These are phyloP conservation scores for Lasioglossum morio DNA, from an alignment of 2,888 invertebrate species.

Conservation along the genomic window DNA sequence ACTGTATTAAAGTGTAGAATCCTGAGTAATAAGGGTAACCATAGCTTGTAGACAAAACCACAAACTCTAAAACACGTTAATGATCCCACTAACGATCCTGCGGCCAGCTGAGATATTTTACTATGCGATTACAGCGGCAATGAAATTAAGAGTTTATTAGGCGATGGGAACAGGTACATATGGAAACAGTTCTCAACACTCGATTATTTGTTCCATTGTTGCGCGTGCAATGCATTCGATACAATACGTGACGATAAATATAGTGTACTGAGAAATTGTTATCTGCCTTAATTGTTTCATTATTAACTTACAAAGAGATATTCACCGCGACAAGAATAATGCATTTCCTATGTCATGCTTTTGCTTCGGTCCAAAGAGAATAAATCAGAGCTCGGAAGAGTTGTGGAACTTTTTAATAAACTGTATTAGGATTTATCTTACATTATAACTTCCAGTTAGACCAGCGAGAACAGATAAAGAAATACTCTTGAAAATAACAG, in stretches of 20 bases:
- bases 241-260: not conserved
- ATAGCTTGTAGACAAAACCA: slow-evolving; percentile 11
- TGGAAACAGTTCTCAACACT: not conserved
- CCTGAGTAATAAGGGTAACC: slow-evolving; percentile 7
- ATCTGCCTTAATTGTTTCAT: not conserved
- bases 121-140: not conserved
- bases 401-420: not conserved
- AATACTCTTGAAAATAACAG: not conserved
- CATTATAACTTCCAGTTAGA: not conserved
- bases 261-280: not conserved
- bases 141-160: slow-evolving; percentile 6
- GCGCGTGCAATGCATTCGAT: not conserved
- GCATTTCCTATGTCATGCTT: not conserved
- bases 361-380: not conserved
- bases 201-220: not conserved
- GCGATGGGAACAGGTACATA: not conserved
- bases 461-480: not conserved
- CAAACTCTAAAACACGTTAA: slow-evolving; percentile 9
- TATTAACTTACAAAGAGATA: not conserved
- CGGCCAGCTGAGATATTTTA: slow-evolving; percentile 10
- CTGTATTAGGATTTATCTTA: not conserved
- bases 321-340: not conserved
- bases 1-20: slow-evolving; percentile 2
- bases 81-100: slow-evolving; percentile 1
- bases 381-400: not conserved